Evolutionary conservation across 2,113 vertebrate species (phyloP).

Genomic region (Indri indri): DNA sequence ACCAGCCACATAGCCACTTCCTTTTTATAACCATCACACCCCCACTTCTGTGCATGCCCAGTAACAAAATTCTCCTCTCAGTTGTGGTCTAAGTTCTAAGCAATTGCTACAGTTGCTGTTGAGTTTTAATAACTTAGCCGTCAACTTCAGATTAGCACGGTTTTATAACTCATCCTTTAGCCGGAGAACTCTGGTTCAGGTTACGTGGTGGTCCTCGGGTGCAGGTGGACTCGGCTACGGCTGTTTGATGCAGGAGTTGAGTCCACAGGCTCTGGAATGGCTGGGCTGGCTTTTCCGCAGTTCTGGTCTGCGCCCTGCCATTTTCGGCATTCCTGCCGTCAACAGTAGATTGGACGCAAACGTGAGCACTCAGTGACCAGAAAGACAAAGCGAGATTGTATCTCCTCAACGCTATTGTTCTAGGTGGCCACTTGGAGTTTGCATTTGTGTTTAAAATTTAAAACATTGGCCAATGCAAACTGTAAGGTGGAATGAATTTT

Average conservation of each 20-base stretch:
- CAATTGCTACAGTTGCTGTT: not conserved
- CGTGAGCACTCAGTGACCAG: not conserved
- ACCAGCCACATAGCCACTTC: not conserved
- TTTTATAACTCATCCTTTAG: not conserved
- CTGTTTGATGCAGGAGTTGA: too few relatives aligned
- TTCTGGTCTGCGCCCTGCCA: not conserved
- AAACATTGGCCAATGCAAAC: not conserved
- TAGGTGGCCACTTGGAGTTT: not conserved
- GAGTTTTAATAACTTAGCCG: not conserved
- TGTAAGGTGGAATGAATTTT: not conserved
- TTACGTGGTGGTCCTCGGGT: not conserved
- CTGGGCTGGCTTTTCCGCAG: not conserved
- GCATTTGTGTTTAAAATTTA: not conserved
- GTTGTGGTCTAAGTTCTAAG: not conserved
- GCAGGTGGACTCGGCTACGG: not conserved
- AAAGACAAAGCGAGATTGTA: accelerated
- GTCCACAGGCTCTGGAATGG: accelerated
- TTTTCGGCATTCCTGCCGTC: not conserved
- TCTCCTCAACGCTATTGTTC: accelerated
- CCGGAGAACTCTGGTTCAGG: accelerated
- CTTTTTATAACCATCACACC: not conserved
- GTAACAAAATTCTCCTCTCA: not conserved
- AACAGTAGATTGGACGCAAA: not conserved
- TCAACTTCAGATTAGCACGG: not conserved
- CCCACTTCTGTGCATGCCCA: not conserved